phyloP scores from a whole-genome alignment of 2,113 vertebrate genomes.

The Mormoops blainvillei region DNA sequence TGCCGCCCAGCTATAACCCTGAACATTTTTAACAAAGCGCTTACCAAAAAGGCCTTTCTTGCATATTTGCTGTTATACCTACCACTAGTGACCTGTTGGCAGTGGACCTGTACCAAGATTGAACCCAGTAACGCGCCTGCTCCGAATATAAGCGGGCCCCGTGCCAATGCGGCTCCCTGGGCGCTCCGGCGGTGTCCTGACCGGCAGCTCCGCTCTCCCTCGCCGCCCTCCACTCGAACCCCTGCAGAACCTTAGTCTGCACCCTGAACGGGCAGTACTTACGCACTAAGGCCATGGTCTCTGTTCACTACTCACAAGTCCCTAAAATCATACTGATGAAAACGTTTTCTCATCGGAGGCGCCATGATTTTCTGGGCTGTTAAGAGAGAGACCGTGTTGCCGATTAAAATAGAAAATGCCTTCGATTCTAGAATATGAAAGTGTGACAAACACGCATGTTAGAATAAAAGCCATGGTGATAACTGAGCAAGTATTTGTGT shows the following conservation, averaged over 20 bases:
- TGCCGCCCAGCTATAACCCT: not conserved
- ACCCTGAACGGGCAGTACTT: fast-evolving
- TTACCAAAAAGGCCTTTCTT: not conserved
- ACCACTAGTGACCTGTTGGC: not conserved
- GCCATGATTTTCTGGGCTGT: not conserved
- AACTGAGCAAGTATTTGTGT: not conserved
- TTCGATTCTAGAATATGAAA: not conserved
- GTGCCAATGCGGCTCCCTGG: no score
- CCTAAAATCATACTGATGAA: not conserved
- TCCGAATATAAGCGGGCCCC: fast-evolving
- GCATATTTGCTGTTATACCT: not conserved
- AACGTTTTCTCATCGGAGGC: not conserved
- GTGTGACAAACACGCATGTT: not conserved
- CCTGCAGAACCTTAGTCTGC: not conserved
- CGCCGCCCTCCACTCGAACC: no score
- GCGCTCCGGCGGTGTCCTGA: no score
- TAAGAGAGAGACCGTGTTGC: not conserved
- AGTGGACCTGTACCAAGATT: fast-evolving
- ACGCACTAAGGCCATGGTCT: not conserved
- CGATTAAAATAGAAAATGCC: not conserved
- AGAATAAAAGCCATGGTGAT: not conserved
- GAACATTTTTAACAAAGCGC: not conserved
- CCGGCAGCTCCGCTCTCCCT: no score
- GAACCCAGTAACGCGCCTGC: not conserved
- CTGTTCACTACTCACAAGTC: not conserved